Conservation (phyloP, 2,797 vertebrate species). For the Graptemys geographica region DNA sequence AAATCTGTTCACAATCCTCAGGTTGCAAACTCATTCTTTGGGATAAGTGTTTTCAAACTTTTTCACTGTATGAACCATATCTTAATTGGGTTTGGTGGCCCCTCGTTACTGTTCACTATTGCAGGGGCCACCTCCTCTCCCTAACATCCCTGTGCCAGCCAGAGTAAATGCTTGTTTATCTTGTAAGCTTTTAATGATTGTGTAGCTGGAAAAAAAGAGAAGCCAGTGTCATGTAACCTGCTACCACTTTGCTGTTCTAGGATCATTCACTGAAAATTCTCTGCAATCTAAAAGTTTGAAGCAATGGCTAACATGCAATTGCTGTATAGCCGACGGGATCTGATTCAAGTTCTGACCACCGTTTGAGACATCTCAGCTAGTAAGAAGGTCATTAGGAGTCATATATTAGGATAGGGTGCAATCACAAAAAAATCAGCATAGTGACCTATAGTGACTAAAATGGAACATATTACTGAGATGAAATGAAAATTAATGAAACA, state of each 20-base stretch:
- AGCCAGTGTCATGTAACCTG: not conserved
- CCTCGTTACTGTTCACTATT: not conserved
- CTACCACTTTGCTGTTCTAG: not conserved
- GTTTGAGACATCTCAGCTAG: not conserved
- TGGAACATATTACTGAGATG: not conserved
- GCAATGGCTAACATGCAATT: not conserved
- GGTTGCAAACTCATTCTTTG: not conserved
- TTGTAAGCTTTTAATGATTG: not conserved
- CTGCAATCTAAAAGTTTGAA: not conserved
- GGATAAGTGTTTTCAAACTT: fast-evolving
- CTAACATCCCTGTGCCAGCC: not conserved
- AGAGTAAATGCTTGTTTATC: not conserved
- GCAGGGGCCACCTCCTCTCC: not conserved
- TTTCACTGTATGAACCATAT: not conserved
- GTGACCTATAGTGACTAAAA: not conserved
- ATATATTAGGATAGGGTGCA: not conserved
- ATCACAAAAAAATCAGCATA: not conserved
- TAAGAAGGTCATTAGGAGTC: not conserved
- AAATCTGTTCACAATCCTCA: no score
- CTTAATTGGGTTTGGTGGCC: not conserved
- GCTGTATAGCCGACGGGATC: fast-evolving
- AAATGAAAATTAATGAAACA: fast-evolving
- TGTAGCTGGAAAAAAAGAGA: not conserved
- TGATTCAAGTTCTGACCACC: not conserved
- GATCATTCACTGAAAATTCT: not conserved